These are phyloP conservation scores for Acanthosepion pharaonis DNA, from an alignment of 2,888 invertebrate species.

Conservation along the genomic window DNA sequence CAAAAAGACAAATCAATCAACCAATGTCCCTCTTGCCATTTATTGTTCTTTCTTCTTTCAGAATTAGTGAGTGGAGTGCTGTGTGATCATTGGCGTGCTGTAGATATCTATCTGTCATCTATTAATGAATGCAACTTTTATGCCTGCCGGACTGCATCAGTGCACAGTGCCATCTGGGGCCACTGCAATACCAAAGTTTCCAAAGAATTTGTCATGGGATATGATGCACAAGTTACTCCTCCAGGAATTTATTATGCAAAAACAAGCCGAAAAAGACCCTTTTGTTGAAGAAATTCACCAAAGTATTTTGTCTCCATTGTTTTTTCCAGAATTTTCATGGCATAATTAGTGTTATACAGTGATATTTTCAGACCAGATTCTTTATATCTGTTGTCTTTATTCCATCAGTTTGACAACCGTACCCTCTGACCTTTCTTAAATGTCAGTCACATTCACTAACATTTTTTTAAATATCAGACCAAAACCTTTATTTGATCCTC, in stretches of 20 bases:
- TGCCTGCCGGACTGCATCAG: background rate
- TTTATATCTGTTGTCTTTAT: too few species aligned
- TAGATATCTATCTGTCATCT: background rate
- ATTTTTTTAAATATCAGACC: too few species aligned
- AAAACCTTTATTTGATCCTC: too few species aligned
- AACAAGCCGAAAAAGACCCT: background rate
- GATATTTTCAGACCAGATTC: too few species aligned
- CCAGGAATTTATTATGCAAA: slow-evolving; percentile 37
- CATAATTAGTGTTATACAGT: too few species aligned
- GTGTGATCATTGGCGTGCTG: background rate
- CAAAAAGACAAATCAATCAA: too few species aligned
- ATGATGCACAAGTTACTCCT: background rate
- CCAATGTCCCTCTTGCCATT: too few species aligned
- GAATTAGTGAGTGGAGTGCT: background rate
- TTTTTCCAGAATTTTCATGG: background rate
- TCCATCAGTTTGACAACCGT: too few species aligned
- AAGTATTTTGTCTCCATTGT: background rate
- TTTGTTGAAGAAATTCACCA: background rate
- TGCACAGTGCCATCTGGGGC: background rate
- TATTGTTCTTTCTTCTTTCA: background rate
- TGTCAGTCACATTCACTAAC: too few species aligned
- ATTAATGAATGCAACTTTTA: slow-evolving; percentile 34
- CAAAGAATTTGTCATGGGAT: slow-evolving; percentile 24
- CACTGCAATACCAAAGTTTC: background rate
- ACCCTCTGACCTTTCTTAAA: too few species aligned